Evolutionary conservation across 1,140 invertebrate genomes (phyloP).

Genomic region (Caenorhabditis remanei): DNA sequence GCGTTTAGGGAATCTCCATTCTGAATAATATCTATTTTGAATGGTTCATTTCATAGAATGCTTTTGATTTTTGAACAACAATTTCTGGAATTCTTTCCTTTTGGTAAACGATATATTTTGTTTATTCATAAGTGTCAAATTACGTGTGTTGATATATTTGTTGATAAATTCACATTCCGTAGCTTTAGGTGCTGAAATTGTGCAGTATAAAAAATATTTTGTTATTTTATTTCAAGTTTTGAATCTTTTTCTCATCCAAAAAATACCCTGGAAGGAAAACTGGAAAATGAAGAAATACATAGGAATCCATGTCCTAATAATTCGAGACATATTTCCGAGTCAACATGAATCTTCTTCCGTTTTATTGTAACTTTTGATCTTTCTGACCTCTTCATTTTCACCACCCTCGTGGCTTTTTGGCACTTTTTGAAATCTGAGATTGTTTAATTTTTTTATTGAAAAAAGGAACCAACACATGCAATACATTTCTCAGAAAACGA

Average conservation of each 20-base stretch:
- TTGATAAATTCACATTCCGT: too few relatives aligned
- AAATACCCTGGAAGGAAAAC: too few relatives aligned
- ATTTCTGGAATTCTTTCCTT: not conserved
- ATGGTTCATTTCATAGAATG: too few relatives aligned
- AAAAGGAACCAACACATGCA: slow-evolving; percentile 12
- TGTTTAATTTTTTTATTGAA: not conserved
- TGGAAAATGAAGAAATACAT: too few relatives aligned
- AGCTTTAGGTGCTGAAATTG: too few relatives aligned
- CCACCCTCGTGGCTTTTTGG: slow-evolving; percentile 25
- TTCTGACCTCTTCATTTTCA: not conserved
- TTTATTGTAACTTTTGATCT: slow-evolving; percentile 32
- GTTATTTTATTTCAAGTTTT: too few relatives aligned
- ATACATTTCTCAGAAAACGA: not conserved
- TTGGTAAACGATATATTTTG: not conserved
- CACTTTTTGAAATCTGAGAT: slow-evolving; percentile 49
- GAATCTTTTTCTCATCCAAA: too few relatives aligned
- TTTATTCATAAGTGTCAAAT: slow-evolving; percentile 20
- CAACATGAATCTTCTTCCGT: not conserved
- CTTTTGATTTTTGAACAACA: not conserved
- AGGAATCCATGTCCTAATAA: too few relatives aligned
- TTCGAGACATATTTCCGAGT: not conserved
- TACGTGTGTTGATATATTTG: slow-evolving; percentile 5
- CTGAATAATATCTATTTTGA: not conserved
- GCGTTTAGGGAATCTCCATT: too few relatives aligned
- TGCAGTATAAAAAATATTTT: too few relatives aligned